phyloP scores from a whole-genome alignment of 2,888 invertebrate species.

The Perithous albicinctus region DNA sequence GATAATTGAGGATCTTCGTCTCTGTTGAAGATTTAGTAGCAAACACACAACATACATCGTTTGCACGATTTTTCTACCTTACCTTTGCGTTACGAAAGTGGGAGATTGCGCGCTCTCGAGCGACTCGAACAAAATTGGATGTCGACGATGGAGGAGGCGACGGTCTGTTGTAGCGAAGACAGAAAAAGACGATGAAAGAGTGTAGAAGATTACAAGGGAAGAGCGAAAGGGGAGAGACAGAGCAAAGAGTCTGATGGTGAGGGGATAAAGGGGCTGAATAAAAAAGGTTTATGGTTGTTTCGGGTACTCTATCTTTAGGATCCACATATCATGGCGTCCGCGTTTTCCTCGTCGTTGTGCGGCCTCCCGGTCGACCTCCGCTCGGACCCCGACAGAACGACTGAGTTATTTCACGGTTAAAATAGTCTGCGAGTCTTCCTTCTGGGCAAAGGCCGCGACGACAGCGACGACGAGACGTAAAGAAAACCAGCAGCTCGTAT shows the following conservation, averaged over 20 bases:
- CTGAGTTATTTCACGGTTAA: constrained; percentile 83
- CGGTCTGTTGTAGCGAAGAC: constrained; percentile 4
- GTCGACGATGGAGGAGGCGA: constrained; percentile 56
- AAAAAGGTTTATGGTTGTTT: constrained; percentile 79
- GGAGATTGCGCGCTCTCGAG: constrained; percentile 47
- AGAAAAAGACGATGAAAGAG: constrained; percentile 28
- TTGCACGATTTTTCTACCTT: constrained; percentile 10
- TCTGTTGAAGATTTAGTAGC: neutral
- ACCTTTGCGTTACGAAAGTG: constrained; percentile 41
- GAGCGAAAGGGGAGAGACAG: constrained; percentile 36
- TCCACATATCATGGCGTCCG: constrained; percentile 78
- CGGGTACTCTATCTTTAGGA: constrained; percentile 81
- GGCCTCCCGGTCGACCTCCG: constrained; percentile 60
- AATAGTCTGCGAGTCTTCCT: constrained; percentile 80
- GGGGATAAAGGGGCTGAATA: constrained; percentile 43
- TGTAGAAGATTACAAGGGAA: constrained; percentile 59
- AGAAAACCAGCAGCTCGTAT: constrained; percentile 46
- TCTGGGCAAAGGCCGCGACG: constrained; percentile 66
- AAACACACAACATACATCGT: neutral
- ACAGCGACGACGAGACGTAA: constrained; percentile 43
- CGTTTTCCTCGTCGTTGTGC: constrained; percentile 67
- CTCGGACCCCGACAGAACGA: constrained; percentile 72
- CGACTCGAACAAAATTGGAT: constrained; percentile 62
- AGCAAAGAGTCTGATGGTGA: constrained; percentile 34
- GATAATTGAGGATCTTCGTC: constrained; percentile 20